phyloP scores from a whole-genome alignment of 2,888 invertebrate genomes.

The Digitonthophagus gazella region DNA sequence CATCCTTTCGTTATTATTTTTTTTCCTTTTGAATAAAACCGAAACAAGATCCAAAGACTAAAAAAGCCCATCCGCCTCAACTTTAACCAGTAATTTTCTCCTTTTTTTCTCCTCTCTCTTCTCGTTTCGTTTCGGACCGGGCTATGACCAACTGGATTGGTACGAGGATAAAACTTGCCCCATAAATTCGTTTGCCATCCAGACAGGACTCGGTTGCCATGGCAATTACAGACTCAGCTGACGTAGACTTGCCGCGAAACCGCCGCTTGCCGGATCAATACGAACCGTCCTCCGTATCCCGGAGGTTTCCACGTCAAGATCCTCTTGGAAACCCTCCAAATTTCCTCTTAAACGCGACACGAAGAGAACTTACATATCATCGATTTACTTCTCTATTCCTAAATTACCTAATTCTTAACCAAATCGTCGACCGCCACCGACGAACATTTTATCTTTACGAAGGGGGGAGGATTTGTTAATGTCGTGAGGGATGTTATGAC shows the following conservation, averaged over 20 bases:
- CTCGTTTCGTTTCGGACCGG: neutral
- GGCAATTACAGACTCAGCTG: slow-evolving; percentile 29
- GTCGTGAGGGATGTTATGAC: neutral
- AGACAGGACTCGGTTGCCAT: slow-evolving; percentile 30
- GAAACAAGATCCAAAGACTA: no score
- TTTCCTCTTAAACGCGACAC: neutral
- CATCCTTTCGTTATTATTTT: neutral
- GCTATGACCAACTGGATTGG: slow-evolving; percentile 9
- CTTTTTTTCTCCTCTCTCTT: neutral
- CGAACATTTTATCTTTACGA: no score
- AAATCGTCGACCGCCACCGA: no score
- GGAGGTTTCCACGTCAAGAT: neutral
- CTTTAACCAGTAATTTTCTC: no score
- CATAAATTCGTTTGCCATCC: slow-evolving; percentile 27
- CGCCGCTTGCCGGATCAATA: slow-evolving; percentile 21
- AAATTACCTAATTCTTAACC: no score
- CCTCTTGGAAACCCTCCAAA: slow-evolving; percentile 6
- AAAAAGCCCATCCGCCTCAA: no score
- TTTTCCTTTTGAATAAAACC: slow-evolving; percentile 2
- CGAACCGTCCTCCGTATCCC: slow-evolving; percentile 9
- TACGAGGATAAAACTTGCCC: slow-evolving; percentile 10
- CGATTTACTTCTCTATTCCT: no score
- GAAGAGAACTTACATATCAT: no score
- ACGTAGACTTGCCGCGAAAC: slow-evolving; percentile 11
- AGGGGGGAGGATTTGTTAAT: neutral